A percentile compares a stretch with the other conserved stretches of the same genome.
These are phyloP conservation scores for Dipodomys ordii DNA, from an alignment of 2,113 vertebrate species.

Conservation along the genomic window DNA sequence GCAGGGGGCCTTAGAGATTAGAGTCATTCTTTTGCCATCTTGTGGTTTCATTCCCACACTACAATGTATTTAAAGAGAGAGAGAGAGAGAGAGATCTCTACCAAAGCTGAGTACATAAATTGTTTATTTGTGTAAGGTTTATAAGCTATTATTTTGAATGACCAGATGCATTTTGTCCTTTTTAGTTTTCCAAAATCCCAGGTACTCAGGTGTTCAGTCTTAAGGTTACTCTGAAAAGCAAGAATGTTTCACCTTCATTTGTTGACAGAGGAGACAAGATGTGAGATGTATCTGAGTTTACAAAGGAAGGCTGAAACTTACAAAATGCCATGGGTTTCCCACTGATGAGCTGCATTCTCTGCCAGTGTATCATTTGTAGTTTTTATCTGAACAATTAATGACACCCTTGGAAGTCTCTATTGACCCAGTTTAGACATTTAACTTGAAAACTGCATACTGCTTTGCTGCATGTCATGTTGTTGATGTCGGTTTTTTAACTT, in stretches of 20 bases:
- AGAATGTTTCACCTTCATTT: background rate
- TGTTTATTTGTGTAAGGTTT: background rate
- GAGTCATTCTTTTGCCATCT: constrained; percentile 63
- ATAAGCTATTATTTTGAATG: constrained; percentile 44
- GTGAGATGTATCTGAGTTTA: background rate
- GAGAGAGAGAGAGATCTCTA: background rate
- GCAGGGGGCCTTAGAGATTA: background rate
- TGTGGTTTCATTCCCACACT: constrained; percentile 56
- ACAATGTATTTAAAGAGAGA: background rate
- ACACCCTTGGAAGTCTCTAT: background rate
- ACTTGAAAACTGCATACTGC: background rate
- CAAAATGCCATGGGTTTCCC: background rate
- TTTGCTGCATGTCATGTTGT: too few species aligned
- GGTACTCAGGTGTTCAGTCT: background rate
- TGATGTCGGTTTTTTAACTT: background rate
- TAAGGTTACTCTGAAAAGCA: constrained; percentile 20
- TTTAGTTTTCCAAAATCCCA: constrained; percentile 23
- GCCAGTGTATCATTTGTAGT: background rate
- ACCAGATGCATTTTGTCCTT: background rate
- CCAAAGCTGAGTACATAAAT: background rate
- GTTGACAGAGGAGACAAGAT: background rate
- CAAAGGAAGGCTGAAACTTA: background rate
- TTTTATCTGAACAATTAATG: background rate
- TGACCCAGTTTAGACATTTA: background rate
- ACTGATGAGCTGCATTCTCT: background rate